Evolutionary conservation across 2,797 vertebrate genomes (phyloP), one percentile per base, ranked within the genome.

Genomic region (Syngnathus rostellatus): DNA sequence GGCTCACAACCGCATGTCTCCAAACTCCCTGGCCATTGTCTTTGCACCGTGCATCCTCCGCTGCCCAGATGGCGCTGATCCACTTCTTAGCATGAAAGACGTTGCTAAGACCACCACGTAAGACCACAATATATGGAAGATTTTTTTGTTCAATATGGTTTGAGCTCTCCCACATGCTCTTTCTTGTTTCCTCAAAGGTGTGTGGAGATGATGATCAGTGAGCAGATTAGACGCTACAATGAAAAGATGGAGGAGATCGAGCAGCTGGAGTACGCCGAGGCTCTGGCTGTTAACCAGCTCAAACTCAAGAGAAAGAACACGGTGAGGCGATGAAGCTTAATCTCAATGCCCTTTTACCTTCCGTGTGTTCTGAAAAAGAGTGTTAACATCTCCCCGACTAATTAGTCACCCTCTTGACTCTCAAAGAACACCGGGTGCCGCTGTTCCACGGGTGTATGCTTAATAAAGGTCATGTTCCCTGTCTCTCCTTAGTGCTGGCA

Each of bases 71-170:
- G 93, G 85, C 14, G 93, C 92, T 0, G 97, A 99, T 83, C 97
- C 97, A 0, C 84, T 99, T 63, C 94, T 93, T 78, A 98, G 96
- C 90, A 97, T 99, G 96, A 98, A 95, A 83, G 97, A 99, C 0
- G 94, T 99, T 0, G 94, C 95, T 77, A 98, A 98, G 87, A 94
- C 96, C 17, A 99, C 97, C 76, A 93, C 80, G 97, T 99, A 87
- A 93, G 95, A 84, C 66, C 25, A 16, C 25, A 7, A n/a, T 38
- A 19, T 14, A 23, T 6, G 2, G 41, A 43, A 10, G 31, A 31
- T 31, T 31, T 31, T 4, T 31, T 31, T 31, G 3, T 31, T 31
- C 3, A 31, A 31, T 31, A 31, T 31, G 31, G 31, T 31, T 31
- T 31, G 31, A 31, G 31, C 31, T 31, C 31, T 4, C 31, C 31